Evolutionary conservation across 2,113 vertebrate species (phyloP).

Genomic region (Sander vitreus): DNA sequence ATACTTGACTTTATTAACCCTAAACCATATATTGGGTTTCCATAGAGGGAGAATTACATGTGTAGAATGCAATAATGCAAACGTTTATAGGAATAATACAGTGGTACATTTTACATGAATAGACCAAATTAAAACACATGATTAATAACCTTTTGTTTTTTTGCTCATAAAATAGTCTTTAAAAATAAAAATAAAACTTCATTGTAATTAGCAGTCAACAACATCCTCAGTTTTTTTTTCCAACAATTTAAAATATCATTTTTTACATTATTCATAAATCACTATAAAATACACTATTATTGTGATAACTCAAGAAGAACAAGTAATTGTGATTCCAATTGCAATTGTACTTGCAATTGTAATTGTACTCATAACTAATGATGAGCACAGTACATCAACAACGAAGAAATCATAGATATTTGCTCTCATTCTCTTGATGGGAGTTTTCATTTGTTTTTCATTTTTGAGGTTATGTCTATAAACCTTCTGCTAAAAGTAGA

Average conservation of each 20-base stretch:
- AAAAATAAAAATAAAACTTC: neutral
- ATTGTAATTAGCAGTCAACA: neutral
- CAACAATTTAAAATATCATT: neutral
- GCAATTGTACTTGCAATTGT: constrained; percentile 27
- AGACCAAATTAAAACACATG: neutral
- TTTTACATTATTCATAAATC: constrained; percentile 24
- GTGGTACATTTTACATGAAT: neutral
- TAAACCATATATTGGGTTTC: neutral
- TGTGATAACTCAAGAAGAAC: constrained; percentile 46
- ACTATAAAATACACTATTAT: constrained; percentile 5
- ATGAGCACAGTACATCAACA: constrained; percentile 30
- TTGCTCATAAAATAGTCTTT: neutral
- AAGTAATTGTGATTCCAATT: constrained; percentile 51
- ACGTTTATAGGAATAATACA: neutral
- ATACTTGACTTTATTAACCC: constrained; percentile 19
- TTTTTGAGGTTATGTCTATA: constrained; percentile 11
- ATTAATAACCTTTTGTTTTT: neutral
- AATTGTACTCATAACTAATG: constrained; percentile 43
- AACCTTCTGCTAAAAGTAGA: neutral
- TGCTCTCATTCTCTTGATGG: constrained; percentile 9
- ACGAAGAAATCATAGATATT: constrained; percentile 37
- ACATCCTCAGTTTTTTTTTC: neutral
- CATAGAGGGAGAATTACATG: neutral
- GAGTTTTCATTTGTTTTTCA: neutral
- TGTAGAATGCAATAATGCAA: neutral